These are phyloP conservation scores for Spodoptera exigua DNA, from an alignment of 2,888 invertebrate species.

Conservation along the genomic window DNA sequence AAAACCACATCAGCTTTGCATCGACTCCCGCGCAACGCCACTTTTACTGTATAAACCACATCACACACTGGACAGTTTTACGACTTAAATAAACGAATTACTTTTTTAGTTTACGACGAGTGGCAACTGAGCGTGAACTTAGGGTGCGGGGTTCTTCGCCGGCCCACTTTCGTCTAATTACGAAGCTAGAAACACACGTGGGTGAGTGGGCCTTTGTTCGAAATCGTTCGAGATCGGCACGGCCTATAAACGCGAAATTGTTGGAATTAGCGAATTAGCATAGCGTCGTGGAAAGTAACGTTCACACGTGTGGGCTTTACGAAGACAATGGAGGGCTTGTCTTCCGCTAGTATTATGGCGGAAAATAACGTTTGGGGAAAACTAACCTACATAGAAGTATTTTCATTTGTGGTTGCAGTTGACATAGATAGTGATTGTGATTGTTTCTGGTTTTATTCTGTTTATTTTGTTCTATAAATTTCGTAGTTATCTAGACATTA, in stretches of 20 bases:
- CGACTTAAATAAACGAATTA: constrained; percentile 27
- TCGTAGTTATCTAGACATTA: no score
- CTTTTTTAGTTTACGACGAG: constrained; percentile 20
- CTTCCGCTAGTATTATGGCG: constrained; percentile 6
- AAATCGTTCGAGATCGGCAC: constrained; percentile 50
- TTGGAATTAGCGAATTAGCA: constrained; percentile 45
- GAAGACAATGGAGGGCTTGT: constrained; percentile 26
- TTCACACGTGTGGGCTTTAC: constrained; percentile 21
- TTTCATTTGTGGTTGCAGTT: no score
- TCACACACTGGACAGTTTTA: constrained; percentile 47
- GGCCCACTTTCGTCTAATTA: constrained; percentile 75
- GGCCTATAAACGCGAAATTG: constrained; percentile 52
- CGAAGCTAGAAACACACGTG: constrained; percentile 58
- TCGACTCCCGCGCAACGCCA: constrained; percentile 38
- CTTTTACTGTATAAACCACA: constrained; percentile 35
- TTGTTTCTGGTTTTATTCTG: no score
- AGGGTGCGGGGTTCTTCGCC: constrained; percentile 23
- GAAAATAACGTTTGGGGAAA: no score
- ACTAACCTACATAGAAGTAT: no score
- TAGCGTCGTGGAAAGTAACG: constrained; percentile 38
- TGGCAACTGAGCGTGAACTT: constrained; percentile 50
- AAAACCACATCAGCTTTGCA: constrained; percentile 47
- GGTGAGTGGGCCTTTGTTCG: constrained; percentile 64
- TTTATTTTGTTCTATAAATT: no score
- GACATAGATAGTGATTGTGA: no score